Base-by-base conservation (phyloP, 2,797 vertebrate genomes). In the Distichodus sexfasciatus region DNA sequence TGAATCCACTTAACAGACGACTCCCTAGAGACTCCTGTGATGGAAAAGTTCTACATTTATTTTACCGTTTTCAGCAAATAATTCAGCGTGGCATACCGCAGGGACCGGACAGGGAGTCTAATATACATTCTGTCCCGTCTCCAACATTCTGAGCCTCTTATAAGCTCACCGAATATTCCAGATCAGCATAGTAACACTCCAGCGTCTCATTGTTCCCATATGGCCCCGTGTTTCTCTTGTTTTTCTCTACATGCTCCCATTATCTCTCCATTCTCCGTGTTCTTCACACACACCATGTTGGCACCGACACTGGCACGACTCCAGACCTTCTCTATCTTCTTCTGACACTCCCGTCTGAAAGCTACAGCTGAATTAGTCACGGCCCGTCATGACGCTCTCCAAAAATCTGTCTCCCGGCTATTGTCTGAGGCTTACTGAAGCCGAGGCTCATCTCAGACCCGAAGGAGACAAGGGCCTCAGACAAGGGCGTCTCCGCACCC, bases 291-390 rank as follows among this genome's bases (percentile, higher is more conserved):
- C 48, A n/a, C 11, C 15, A 48, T 73, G 55, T 44, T 57, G 61
- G 59, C 7, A n/a, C 31, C 62, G 33, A 17, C 12, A 41, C 40
- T 75, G 78, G 72, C 65, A 38, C 48, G 14, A 21, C 44, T 17
- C 66, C 75, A 77, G 38, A 75, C 43, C 40, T 41, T 58, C 43
- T 69, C 46, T 72, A 72, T 75, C 78, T 70, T 38, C 55, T 59
- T 12, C 70, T 54, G 57, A 58, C 72, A 67, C 62, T 80, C 51
- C 54, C 3, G 54, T 59, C 69, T 19, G 33, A 64, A 54, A 36
- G 26, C 43, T 33, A 63, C 9, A 47, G 36, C 21, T 59, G 55
- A 65, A 68, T 77, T 69, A 71, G 71, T 68, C 62, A 75, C 47
- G 46, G 66, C 26, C 35, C 9, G 40, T 75, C 50, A 61, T 38